These are phyloP conservation scores for Drosophila quinaria DNA, from an alignment of 2,888 invertebrate genomes.

Conservation along the genomic window DNA sequence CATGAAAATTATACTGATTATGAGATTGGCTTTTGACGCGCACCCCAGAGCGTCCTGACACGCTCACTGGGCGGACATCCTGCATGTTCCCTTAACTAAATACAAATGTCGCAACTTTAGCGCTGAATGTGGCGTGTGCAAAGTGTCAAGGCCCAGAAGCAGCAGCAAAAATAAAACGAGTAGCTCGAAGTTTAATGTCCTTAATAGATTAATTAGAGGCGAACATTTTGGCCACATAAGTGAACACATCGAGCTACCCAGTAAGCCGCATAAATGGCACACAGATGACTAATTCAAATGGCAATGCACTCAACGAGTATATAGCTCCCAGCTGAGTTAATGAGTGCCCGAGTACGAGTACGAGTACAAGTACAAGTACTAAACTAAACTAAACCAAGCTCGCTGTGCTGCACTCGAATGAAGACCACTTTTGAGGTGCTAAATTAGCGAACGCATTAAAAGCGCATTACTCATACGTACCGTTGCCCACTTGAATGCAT, in stretches of 20 bases:
- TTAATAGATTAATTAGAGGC: constrained; percentile 59
- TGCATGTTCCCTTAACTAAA: constrained; percentile 5
- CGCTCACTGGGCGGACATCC: constrained; percentile 46
- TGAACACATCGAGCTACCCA: constrained; percentile 23
- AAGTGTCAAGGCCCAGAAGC: constrained; percentile 28
- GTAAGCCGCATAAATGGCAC: constrained; percentile 31
- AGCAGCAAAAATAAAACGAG: neutral
- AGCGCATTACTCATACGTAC: constrained; percentile 65
- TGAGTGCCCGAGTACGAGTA: constrained; percentile 5
- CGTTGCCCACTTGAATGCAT: constrained; percentile 39
- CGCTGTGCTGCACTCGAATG: constrained; percentile 42
- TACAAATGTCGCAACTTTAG: constrained; percentile 37
- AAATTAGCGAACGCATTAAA: constrained; percentile 73
- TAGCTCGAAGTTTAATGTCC: constrained; percentile 31
- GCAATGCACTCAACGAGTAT: constrained; percentile 16
- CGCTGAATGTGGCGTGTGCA: constrained; percentile 4
- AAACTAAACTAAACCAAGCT: neutral
- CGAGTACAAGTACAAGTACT: neutral
- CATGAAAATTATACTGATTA: constrained; percentile 80
- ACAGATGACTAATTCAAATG: constrained; percentile 42
- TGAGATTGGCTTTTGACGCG: constrained; percentile 64
- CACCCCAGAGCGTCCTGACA: constrained; percentile 32
- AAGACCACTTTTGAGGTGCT: constrained; percentile 64
- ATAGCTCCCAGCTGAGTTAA: constrained; percentile 6
- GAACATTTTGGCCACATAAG: constrained; percentile 18